Evolutionary conservation across 2,797 vertebrate genomes (phyloP).

Genomic region (Acipenser transmontanus): DNA sequence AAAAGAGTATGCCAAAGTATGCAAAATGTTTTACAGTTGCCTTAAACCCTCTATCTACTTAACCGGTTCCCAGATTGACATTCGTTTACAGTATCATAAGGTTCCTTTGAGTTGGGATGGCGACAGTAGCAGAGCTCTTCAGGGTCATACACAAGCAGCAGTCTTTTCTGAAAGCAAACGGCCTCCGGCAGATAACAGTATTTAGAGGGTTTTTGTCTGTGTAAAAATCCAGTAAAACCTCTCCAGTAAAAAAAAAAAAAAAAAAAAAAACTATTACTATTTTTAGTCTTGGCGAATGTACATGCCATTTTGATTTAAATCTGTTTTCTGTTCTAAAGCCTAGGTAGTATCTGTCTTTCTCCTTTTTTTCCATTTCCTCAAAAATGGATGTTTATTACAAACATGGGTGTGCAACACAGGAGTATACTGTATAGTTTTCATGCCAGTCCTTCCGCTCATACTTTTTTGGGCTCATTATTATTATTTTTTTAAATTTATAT

Average conservation of each 20-base stretch:
- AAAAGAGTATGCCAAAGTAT: constrained; percentile 33
- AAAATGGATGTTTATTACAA: neutral
- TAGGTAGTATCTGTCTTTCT: neutral
- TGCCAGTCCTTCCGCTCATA: neutral
- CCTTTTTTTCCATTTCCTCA: neutral
- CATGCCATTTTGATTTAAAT: constrained; percentile 32
- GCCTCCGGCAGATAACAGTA: constrained; percentile 26
- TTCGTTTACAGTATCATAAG: too few relatives aligned
- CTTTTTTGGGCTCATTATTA: neutral
- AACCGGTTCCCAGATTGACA: constrained; percentile 29
- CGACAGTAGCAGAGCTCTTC: neutral
- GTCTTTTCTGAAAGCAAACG: neutral
- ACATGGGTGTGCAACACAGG: neutral
- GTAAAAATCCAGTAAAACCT: constrained; percentile 28
- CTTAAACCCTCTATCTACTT: constrained; percentile 87
- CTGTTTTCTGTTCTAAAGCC: neutral
- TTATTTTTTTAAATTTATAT: neutral
- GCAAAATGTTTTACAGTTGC: constrained; percentile 68
- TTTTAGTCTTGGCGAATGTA: constrained; percentile 48
- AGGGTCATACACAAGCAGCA: neutral
- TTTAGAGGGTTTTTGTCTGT: constrained; percentile 38
- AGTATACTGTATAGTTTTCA: neutral
- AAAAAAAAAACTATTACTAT: too few relatives aligned
- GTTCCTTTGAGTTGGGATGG: constrained; percentile 12
- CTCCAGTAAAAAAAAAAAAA: constrained; percentile 29